Evolutionary conservation across 2,113 vertebrate species (phyloP).

Genomic region (Larimichthys polyactis): DNA sequence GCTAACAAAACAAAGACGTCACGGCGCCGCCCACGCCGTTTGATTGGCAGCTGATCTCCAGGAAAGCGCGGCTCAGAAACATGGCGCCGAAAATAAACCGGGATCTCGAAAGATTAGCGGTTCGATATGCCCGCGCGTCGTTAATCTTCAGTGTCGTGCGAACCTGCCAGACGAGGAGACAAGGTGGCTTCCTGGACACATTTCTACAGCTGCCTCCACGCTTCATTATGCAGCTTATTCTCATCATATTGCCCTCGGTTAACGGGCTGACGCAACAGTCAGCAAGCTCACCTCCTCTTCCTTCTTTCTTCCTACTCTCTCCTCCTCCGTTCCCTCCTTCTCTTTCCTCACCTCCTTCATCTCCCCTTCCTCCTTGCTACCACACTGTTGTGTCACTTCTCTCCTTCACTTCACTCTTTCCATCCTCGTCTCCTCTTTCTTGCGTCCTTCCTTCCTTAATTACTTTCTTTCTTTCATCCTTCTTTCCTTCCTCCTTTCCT

Average conservation of each 20-base stretch:
- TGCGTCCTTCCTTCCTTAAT: too few species aligned
- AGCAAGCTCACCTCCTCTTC: constrained; percentile 59
- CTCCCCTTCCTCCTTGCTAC: background rate
- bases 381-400: background rate
- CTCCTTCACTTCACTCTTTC: background rate
- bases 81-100: constrained; percentile 42
- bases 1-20: background rate
- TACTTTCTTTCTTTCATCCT: background rate
- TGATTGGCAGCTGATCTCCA: constrained; percentile 22
- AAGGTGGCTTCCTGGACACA: constrained; percentile 66
- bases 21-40: constrained; percentile 10
- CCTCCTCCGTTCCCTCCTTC: constrained; percentile 13
- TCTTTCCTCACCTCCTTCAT: background rate
- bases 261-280: constrained; percentile 75
- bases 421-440: background rate
- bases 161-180: constrained; percentile 63
- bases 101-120: constrained; percentile 44
- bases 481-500: background rate
- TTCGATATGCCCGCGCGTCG: constrained; percentile 30
- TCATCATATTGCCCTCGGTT: constrained; percentile 70
- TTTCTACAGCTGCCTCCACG: constrained; percentile 67
- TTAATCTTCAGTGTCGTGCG: constrained; percentile 27
- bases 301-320: constrained; percentile 43
- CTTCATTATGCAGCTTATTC: constrained; percentile 74
- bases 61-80: background rate